phyloP scores from a whole-genome alignment of 2,888 invertebrate genomes.

The Caenorhabditis drosophilae region DNA sequence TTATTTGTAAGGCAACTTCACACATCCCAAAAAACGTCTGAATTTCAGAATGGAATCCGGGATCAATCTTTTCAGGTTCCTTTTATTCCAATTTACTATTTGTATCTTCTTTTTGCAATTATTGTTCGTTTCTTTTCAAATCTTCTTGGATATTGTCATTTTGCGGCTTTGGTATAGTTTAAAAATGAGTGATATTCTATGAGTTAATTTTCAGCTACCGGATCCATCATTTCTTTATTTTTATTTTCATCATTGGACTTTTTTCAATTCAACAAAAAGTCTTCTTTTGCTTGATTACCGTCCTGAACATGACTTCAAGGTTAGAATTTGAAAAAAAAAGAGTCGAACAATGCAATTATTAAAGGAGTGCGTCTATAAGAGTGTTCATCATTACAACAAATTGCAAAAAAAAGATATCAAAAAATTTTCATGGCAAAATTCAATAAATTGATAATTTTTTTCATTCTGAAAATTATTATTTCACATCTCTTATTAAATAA shows the following conservation, averaged over 20 bases:
- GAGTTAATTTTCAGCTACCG: conserved; percentile 44
- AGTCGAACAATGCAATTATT: neutral
- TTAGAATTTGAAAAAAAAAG: neutral
- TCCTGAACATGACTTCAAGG: conserved; percentile 22
- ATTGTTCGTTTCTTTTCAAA: conserved; percentile 15
- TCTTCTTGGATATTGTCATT: conserved; percentile 15
- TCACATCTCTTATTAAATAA: no score
- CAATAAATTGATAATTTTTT: no score
- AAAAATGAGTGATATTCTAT: neutral
- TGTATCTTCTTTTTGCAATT: conserved; percentile 37
- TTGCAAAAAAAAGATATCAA: conserved; percentile 26
- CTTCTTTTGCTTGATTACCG: conserved; percentile 46
- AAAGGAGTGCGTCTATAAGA: conserved; percentile 15
- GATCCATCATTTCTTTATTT: conserved; percentile 57
- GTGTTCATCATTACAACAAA: conserved; percentile 18
- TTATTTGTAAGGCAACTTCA: conserved; percentile 32
- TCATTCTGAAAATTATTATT: no score
- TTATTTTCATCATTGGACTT: conserved; percentile 64
- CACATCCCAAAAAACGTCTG: conserved; percentile 1
- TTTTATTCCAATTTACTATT: conserved; percentile 48
- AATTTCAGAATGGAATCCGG: conserved; percentile 34
- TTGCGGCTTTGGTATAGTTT: conserved; percentile 11
- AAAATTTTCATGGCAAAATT: conserved; percentile 35
- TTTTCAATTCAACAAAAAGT: conserved; percentile 57
- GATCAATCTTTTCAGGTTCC: conserved; percentile 29